phyloP scores from a whole-genome alignment of 1,140 invertebrate species.

The Drosophila kohkoa region DNA sequence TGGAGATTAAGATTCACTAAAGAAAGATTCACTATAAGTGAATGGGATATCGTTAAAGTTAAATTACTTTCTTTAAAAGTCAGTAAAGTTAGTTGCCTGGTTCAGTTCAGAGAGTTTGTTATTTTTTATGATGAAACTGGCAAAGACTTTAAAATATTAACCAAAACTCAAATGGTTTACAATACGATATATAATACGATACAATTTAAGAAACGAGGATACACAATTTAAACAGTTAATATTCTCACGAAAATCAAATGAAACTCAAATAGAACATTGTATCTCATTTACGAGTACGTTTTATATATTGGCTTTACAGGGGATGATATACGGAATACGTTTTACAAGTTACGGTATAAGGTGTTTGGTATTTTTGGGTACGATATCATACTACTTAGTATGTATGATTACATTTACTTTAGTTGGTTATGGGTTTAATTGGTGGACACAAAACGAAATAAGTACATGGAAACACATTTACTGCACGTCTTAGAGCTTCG shows the following conservation, averaged over 20 bases:
- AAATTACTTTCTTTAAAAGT: not conserved
- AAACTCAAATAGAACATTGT: slow-evolving; percentile 37
- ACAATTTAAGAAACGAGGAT: slow-evolving; percentile 32
- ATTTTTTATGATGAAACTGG: not conserved
- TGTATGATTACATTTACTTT: slow-evolving; percentile 57
- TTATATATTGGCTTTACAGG: slow-evolving; percentile 18
- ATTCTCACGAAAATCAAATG: slow-evolving; percentile 17
- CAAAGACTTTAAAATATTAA: not conserved
- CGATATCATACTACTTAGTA: slow-evolving; percentile 26
- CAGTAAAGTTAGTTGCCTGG: not conserved
- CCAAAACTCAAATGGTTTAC: slow-evolving; percentile 6
- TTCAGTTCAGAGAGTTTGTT: not conserved
- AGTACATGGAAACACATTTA: slow-evolving; percentile 76
- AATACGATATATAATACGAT: slow-evolving; percentile 34
- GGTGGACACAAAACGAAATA: slow-evolving; percentile 63
- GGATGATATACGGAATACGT: slow-evolving; percentile 23
- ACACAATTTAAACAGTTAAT: slow-evolving; percentile 37
- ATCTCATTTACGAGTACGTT: slow-evolving; percentile 30
- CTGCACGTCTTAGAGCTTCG: slow-evolving; percentile 84
- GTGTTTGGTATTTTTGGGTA: not conserved
- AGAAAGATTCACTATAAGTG: not conserved
- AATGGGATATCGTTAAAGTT: not conserved
- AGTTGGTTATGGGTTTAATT: slow-evolving; percentile 39
- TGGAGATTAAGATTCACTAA: too few species aligned
- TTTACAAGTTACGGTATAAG: slow-evolving; percentile 17